These are phyloP conservation scores for Troglohyphantes excavatus DNA, from an alignment of 2,888 invertebrate species.

Conservation along the genomic window DNA sequence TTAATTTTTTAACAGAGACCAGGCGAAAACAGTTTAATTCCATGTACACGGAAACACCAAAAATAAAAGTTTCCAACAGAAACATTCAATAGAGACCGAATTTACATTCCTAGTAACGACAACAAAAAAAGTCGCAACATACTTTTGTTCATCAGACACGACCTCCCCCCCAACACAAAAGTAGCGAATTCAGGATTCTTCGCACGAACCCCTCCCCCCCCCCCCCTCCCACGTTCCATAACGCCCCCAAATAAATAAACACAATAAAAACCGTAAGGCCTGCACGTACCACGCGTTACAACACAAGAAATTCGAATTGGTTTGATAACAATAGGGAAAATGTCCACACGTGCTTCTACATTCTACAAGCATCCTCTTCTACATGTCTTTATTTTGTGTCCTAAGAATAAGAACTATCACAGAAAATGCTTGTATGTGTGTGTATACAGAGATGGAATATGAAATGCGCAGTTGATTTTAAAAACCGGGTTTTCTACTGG, in stretches of 20 bases:
- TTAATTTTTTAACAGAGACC: too few relatives aligned
- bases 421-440: conserved; percentile 59
- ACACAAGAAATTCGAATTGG: conserved; percentile 56
- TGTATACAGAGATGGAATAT: conserved; percentile 22
- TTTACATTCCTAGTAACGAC: too few relatives aligned
- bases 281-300: conserved; percentile 47
- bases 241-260: conserved; percentile 64
- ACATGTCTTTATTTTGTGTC: conserved; percentile 3
- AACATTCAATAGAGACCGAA: too few relatives aligned
- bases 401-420: not conserved
- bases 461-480: conserved; percentile 47
- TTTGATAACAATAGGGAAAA: conserved; percentile 71
- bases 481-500: conserved; percentile 18
- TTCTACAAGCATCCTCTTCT: not conserved
- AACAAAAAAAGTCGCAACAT: too few relatives aligned
- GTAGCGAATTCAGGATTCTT: conserved; percentile 4
- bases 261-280: conserved; percentile 47
- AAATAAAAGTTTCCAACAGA: too few relatives aligned
- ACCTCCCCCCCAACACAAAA: too few relatives aligned
- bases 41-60: too few relatives aligned
- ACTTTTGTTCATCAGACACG: too few relatives aligned
- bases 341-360: conserved; percentile 69
- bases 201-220: conserved; percentile 6
- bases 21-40: too few relatives aligned
- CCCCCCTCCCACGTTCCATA: conserved; percentile 56